Conservation (phyloP, 2,113 vertebrate species). For the Myotis brandtii region DNA sequence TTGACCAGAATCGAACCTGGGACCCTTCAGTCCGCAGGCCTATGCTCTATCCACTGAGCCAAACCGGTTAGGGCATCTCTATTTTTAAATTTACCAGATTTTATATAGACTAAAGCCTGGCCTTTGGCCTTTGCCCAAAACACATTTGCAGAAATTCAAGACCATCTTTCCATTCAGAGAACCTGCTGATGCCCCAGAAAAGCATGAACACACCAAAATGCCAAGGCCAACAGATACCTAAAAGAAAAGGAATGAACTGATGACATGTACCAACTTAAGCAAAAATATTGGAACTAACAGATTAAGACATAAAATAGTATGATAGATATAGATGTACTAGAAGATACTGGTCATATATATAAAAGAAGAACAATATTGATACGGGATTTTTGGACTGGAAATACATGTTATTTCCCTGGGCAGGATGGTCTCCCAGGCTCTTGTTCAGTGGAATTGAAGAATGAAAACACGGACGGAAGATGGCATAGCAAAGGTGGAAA, state of each 20-base stretch:
- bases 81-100: conserved; percentile 32
- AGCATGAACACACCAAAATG: background rate
- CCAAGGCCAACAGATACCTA: background rate
- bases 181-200: background rate
- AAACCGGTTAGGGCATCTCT: too few species aligned
- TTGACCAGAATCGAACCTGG: too few species aligned
- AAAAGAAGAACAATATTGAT: background rate
- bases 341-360: background rate
- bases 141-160: background rate
- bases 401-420: too few species aligned
- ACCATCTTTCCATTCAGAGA: background rate
- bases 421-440: too few species aligned
- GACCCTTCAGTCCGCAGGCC: too few species aligned
- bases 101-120: background rate
- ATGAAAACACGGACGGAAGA: too few species aligned
- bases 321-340: background rate
- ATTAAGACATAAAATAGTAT: background rate
- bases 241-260: background rate
- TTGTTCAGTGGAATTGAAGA: too few species aligned
- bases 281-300: background rate
- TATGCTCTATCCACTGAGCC: too few species aligned
- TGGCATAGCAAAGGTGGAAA: too few species aligned
- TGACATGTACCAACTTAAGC: background rate
- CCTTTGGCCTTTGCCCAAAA: background rate
- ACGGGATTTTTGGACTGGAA: too few species aligned